phyloP scores from a whole-genome alignment of 2,113 vertebrate genomes.

The Elephas maximus region DNA sequence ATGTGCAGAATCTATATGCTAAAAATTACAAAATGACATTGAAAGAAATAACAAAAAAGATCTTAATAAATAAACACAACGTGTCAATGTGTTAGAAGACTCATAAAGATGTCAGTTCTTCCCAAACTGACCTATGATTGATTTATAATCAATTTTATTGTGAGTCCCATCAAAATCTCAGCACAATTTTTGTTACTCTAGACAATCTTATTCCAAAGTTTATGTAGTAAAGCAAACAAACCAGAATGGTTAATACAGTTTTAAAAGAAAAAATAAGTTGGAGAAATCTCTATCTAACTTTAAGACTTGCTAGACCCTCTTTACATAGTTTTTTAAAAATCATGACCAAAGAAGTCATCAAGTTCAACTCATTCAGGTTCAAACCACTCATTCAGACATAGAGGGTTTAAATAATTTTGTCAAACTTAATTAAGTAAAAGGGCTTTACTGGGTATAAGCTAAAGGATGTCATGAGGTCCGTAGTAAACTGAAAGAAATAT shows the following conservation, averaged over 20 bases:
- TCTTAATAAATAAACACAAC: neutral
- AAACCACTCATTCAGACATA: neutral
- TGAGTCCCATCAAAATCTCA: neutral
- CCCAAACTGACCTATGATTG: neutral
- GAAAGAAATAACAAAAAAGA: neutral
- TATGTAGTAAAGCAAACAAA: neutral
- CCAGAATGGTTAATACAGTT: neutral
- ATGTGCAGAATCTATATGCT: neutral
- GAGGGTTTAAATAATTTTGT: neutral
- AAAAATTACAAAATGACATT: neutral
- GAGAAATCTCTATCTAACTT: neutral
- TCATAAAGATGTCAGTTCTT: neutral
- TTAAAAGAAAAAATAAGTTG: neutral
- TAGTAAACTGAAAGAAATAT: neutral
- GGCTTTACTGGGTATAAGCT: neutral
- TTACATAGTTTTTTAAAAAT: neutral
- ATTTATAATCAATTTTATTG: neutral
- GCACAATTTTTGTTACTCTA: neutral
- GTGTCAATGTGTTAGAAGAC: neutral
- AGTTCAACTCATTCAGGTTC: neutral
- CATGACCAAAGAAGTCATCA: neutral
- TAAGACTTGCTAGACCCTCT: neutral
- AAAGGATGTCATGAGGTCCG: neutral
- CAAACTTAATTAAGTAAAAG: neutral
- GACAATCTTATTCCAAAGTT: neutral